These are phyloP conservation scores for Hipposideros armiger DNA, from an alignment of 2,113 vertebrate genomes.

Conservation along the genomic window DNA sequence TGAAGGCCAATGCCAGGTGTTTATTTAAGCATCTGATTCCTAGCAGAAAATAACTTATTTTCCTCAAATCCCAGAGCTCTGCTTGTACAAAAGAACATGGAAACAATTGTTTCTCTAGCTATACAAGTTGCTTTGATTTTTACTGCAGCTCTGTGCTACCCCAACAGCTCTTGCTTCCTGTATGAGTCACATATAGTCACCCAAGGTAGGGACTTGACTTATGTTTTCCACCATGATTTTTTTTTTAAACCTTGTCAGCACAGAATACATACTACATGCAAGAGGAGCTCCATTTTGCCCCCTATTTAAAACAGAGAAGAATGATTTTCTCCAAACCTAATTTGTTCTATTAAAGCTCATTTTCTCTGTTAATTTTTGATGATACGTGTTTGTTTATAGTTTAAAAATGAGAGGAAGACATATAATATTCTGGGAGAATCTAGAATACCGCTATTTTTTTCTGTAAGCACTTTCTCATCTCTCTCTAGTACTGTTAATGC, in stretches of 20 bases:
- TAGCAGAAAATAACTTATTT: constrained; percentile 12
- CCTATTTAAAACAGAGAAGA: background rate
- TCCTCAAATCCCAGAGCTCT: background rate
- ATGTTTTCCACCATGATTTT: background rate
- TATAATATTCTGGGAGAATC: background rate
- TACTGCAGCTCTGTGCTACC: background rate
- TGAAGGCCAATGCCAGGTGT: background rate
- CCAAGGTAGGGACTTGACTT: background rate
- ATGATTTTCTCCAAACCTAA: background rate
- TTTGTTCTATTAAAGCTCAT: background rate
- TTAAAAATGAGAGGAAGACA: background rate
- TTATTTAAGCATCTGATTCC: background rate
- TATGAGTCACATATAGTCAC: background rate
- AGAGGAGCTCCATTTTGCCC: background rate
- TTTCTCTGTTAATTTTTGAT: constrained; percentile 12
- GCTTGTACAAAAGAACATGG: background rate
- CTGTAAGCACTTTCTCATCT: background rate
- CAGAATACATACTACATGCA: background rate
- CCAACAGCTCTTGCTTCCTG: background rate
- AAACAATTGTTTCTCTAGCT: background rate
- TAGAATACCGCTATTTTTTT: background rate
- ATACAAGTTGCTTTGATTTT: background rate
- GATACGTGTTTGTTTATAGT: constrained; percentile 9
- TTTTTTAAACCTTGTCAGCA: background rate
- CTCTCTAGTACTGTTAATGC: background rate